A percentile compares a stretch with the other conserved stretches of the same genome.
These are phyloP conservation scores for Cydia strobilella DNA, from an alignment of 1,140 invertebrate genomes.

Conservation along the genomic window DNA sequence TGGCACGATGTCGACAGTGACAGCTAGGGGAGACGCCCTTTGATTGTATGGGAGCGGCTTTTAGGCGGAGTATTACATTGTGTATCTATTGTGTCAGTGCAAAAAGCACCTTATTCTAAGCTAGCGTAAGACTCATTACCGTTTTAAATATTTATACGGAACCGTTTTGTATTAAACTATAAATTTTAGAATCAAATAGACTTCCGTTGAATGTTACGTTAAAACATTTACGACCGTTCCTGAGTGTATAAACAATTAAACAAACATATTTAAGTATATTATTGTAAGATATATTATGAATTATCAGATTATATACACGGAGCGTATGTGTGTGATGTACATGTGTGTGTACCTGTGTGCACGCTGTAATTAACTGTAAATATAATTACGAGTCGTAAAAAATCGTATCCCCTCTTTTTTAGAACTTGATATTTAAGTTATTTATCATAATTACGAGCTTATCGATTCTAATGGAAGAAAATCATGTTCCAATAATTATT, in stretches of 20 bases:
- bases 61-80: background rate
- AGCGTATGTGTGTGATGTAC: background rate
- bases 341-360: constrained; percentile 7
- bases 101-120: background rate
- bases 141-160: constrained; percentile 15
- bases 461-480: no score
- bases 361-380: constrained; percentile 3
- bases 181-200: background rate
- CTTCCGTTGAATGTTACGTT: constrained; percentile 12
- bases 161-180: constrained; percentile 7
- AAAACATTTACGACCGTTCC: constrained; percentile 10
- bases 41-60: no score
- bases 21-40: no score
- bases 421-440: no score
- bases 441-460: no score
- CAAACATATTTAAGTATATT: constrained; percentile 7
- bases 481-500: no score
- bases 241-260: constrained; percentile 13
- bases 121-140: background rate
- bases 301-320: constrained; percentile 1
- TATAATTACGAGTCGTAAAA: background rate
- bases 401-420: background rate
- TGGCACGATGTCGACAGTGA: no score
- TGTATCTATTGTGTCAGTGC: background rate
- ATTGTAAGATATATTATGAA: constrained; percentile 15